Evolutionary conservation across 1,140 invertebrate genomes (phyloP), one percentile per base, ranked within the genome.

Genomic region (Drosophila kikkawai): DNA sequence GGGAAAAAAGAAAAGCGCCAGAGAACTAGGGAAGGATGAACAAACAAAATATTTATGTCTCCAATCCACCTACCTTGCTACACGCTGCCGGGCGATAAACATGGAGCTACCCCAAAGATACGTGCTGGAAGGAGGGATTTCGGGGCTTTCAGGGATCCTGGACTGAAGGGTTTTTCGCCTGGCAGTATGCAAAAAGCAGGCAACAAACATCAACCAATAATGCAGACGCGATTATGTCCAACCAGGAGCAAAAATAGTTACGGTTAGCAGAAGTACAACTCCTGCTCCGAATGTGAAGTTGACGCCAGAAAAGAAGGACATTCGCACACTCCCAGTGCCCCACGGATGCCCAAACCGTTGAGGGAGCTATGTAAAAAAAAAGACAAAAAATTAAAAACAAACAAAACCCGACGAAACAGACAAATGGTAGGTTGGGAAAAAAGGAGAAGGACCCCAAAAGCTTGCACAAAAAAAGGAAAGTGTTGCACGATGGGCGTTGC

Each of bases 171-270:
- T 70, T 68, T 70, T 50, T 63, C 61, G 39, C 65, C 36, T 60
- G 37, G 60, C 68, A 37, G 39, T 75, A 58, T 73, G 51, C 64
- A 87, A 88, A 87, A 76, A 79, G 67, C 76, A 74, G 75, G 47
- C 86, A 92, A 78, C 80, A 92, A 91, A 88, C 91, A 92, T 92
- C 91, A 92, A 92, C 91, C 91, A 92, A 92, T 92, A 92, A 92
- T 92, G 91, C 91, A 92, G 86, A 87, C 91, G 86, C 91, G 91
- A 92, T 92, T 92, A 92, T 92, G 91, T 92, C 91, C 91, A 78
- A 79, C 77, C 80, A 84, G 74, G 55, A 73, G 47, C 71, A 60
- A 81, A 75, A 79, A 74, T 79, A 61, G 55, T 70, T 66, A 71
- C 65, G 60, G 48, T 57, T 48, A 55, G 42, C 82, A 82, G 79